Base-by-base conservation (phyloP, 2,113 vertebrate species). In the Laticauda laticaudata region DNA sequence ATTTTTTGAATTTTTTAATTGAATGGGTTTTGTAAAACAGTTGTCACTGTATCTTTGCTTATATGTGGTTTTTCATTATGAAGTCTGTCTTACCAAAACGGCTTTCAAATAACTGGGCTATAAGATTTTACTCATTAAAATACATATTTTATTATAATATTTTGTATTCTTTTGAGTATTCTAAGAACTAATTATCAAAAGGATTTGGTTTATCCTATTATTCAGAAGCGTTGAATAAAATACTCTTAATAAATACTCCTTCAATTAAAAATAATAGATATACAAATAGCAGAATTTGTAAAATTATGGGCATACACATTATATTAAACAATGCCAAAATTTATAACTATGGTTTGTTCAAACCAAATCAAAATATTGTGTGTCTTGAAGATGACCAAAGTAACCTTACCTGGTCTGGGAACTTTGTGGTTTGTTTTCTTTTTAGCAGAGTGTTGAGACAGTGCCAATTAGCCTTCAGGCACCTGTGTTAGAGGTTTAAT, bases 1-100 rank as follows among this genome's bases (percentile, higher is more conserved):
- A 81, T 55, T 89, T 92, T 92, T 54, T 43, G 26, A 81, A 43
- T 20, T 26, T 89, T 92, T 89, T 92, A 89, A 89, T 92, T 89
- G 69, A 86, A 90, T 59, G 69, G 69, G 9, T 87, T 53, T 87
- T 88, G 29, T 57, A 48, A 87, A 86, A 48, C 12, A 48, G 26
- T 56, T 81, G 2, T n/a, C 20, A n/a, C 69, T 88, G 34, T 59
- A 55, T 21, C 20, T 86, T 90, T 92, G 88, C 69, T 59, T 92
- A 86, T 90, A 23, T 59, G 20, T 51, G 54, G 54, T 86, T 59
- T 86, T 92, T 59, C 53, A 92, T 90, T 90, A 86, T 57, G 53
- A 59, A 86, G 85, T 89, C 87, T 86, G 88, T 59, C 7, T 86
- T 86, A 51, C 34, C 64, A 86, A 89, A 29, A 18, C 29, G n/a